Percentiles rank a stretch among this genome's conserved stretches.
Evolutionary conservation across 2,113 vertebrate species (phyloP).

Genomic region (Bubalus kerabau): DNA sequence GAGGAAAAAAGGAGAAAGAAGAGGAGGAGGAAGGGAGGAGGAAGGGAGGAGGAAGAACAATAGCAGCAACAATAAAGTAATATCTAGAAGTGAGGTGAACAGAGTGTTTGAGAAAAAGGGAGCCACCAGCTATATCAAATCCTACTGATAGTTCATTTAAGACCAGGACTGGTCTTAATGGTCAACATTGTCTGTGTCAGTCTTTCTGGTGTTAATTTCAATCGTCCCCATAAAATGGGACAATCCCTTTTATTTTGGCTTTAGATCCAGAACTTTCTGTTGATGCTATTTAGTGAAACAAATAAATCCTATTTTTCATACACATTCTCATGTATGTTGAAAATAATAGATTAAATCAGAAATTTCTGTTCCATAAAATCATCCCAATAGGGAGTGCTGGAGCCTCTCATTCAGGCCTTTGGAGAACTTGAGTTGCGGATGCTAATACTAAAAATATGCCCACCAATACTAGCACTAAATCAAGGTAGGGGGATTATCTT

Average conservation of each 20-base stretch:
- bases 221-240: neutral
- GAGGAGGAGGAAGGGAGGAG: neutral
- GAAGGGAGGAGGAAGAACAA: neutral
- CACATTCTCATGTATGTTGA: neutral
- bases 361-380: neutral
- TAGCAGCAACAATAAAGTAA: neutral
- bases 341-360: neutral
- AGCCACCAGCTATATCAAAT: neutral
- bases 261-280: neutral
- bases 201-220: neutral
- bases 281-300: neutral
- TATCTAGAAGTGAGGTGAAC: neutral
- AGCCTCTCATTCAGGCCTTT: neutral
- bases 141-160: neutral
- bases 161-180: neutral
- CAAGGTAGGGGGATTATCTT: neutral
- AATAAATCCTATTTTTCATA: neutral
- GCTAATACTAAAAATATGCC: neutral
- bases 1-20: neutral
- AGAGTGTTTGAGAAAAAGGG: neutral
- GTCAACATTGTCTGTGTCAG: neutral
- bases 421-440: neutral
- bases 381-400: neutral
- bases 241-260: neutral
- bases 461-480: neutral